Percentiles rank a stretch among this genome's conserved stretches.
phyloP scores from a whole-genome alignment of 2,113 vertebrate genomes.

The Ciconia maguari region DNA sequence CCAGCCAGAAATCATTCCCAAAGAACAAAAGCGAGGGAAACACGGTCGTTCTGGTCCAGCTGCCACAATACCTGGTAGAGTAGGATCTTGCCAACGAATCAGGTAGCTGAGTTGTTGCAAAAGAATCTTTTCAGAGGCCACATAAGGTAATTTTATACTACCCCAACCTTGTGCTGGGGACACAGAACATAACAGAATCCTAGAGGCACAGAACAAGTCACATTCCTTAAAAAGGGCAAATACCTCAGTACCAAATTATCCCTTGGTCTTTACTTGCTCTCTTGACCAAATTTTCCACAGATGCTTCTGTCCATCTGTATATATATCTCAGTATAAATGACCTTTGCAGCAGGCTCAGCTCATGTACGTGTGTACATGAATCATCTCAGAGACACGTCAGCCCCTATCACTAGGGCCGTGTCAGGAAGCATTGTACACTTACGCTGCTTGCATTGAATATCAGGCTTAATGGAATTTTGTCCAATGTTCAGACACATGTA shows the following conservation, averaged over 20 bases:
- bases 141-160: background rate
- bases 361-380: background rate
- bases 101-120: background rate
- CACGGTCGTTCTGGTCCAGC: background rate
- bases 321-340: background rate
- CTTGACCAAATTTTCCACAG: background rate
- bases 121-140: background rate
- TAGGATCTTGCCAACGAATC: background rate
- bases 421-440: background rate
- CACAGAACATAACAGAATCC: background rate
- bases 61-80: background rate
- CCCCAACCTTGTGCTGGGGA: background rate
- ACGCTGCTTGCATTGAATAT: background rate
- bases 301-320: background rate
- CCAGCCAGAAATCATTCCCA: background rate
- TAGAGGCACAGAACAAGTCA: background rate
- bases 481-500: background rate
- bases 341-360: background rate
- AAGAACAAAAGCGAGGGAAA: background rate
- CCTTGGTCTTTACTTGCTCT: background rate
- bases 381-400: background rate
- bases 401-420: background rate
- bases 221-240: background rate
- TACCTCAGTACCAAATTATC: background rate
- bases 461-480: background rate